Base-by-base conservation (phyloP, 2,797 vertebrate species). In the Dipus sagitta region DNA sequence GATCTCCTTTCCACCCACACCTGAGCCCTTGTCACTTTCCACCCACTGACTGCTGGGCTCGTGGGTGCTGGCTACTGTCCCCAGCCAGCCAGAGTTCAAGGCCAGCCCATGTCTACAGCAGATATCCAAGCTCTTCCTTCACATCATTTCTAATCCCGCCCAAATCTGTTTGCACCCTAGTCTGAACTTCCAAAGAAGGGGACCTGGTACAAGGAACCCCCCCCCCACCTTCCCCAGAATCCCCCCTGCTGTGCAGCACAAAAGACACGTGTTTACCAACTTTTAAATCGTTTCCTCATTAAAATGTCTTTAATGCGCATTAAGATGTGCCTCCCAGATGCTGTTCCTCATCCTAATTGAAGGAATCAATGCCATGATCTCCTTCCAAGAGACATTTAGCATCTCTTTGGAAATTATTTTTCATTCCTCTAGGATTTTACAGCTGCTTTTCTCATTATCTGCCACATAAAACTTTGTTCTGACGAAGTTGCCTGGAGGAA, bases 391-490 rank as follows among this genome's bases (percentile, higher is more conserved):
- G 2, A 4, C 18, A 81, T 64, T 78, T 67, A 11, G 78, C 26
- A 26, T 88, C 86, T 65, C 76, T 77, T 77, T 26, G 6, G 72
- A 97, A 94, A 95, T 95, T 88, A 88, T 92, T 84, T 88, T 77
- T 81, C 68, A 62, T 83, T 84, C 95, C 94, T 97, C 47, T 62
- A 94, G 92, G 92, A 92, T 75, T 89, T 91, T 85, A 86, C 89
- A 94, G 94, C 95, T 93, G 93, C 68, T 80, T 86, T 91, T 92
- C 95, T 92, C 96, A 86, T 95, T 94, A 94, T 90, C 93, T 90
- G 60, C 82, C 94, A 79, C 96, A 84, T 90, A 96, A 96, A 96
- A 93, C 94, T 85, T 72, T 71, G 93, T 96, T 86, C 80, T 81
- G 15, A 7, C 52, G 87, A 80, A 83, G 79, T 62, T 60, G 81